Evolutionary conservation across 2,113 vertebrate species (phyloP).

Genomic region (Rhineura floridana): DNA sequence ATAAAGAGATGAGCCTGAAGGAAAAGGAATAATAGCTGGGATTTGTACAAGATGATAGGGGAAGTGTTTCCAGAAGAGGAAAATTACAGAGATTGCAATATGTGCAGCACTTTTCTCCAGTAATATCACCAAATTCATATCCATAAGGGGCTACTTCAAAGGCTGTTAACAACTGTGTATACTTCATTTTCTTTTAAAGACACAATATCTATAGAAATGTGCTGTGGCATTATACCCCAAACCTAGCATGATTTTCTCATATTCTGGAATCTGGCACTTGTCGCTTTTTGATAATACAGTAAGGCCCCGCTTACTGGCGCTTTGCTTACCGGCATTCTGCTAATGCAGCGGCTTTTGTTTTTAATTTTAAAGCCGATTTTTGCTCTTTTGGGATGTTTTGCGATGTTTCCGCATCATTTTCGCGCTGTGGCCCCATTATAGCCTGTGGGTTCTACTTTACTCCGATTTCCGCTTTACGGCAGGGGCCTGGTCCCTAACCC

Average conservation of each 20-base stretch:
- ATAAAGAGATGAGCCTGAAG: not conserved
- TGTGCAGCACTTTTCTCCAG: too few relatives aligned
- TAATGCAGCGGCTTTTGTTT: too few relatives aligned
- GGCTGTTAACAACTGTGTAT: not conserved
- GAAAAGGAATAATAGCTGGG: not conserved
- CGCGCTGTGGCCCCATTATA: too few relatives aligned
- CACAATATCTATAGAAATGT: not conserved
- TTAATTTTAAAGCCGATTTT: too few relatives aligned
- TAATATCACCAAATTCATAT: not conserved
- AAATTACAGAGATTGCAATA: not conserved
- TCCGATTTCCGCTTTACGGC: too few relatives aligned
- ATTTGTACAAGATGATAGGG: not conserved
- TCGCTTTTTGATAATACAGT: conserved; percentile 21
- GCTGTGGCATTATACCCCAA: not conserved
- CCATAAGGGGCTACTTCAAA: not conserved
- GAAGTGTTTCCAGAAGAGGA: not conserved
- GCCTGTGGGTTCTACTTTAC: too few relatives aligned
- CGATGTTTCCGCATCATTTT: too few relatives aligned
- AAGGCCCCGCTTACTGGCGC: too few relatives aligned
- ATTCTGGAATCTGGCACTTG: not conserved
- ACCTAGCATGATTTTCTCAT: not conserved
- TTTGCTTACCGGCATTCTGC: too few relatives aligned
- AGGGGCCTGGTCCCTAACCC: too few relatives aligned
- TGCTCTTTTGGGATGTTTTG: too few relatives aligned
- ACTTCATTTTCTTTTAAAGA: not conserved